Base-by-base conservation (phyloP, 2,797 vertebrate genomes). In the Sebastes variabilis region DNA sequence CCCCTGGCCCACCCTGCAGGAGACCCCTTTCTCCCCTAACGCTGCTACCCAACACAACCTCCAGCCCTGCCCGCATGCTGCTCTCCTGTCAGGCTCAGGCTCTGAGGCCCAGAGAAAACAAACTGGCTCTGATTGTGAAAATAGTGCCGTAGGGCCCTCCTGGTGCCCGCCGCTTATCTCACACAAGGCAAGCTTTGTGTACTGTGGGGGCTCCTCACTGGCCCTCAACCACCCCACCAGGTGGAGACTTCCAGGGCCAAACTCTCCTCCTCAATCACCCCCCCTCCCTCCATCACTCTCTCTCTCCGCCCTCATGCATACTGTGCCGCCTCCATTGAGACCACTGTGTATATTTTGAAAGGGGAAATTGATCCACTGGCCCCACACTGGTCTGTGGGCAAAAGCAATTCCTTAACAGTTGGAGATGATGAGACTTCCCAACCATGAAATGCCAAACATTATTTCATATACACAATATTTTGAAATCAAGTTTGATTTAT, bases 111-210 rank as follows among this genome's bases (percentile, higher is more conserved):
- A 93, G 95, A 94, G 93, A 95, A 96, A 96, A 96, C 95, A 96
- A 96, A 95, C 94, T 86, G 83, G 75, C 91, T 84, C 92, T 95
- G 93, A 95, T 95, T 95, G 93, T 94, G 91, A 96, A 96, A 95
- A 96, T 93, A 95, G 87, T 91, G 93, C 93, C 75, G 88, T 75
- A 87, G 87, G 89, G 92, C 92, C 89, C 92, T 93, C 93, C 90
- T 86, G 87, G 89, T 93, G 91, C 92, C 90, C 70, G 27, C 74
- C 64, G 93, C 94, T 95, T 95, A 95, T 95, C 94, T 93, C 90
- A 91, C 87, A 96, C 95, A 95, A 96, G 93, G 95, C 87, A 1
- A 82, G 94, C 94, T 94, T 95, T 96, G 95, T 96, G 81, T 88
- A 59, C 75, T 81, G 85, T 42, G 90, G 86, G 91, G 91, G 88